Conservation (phyloP, 1,140 invertebrate species). For the Nasonia giraulti region DNA sequence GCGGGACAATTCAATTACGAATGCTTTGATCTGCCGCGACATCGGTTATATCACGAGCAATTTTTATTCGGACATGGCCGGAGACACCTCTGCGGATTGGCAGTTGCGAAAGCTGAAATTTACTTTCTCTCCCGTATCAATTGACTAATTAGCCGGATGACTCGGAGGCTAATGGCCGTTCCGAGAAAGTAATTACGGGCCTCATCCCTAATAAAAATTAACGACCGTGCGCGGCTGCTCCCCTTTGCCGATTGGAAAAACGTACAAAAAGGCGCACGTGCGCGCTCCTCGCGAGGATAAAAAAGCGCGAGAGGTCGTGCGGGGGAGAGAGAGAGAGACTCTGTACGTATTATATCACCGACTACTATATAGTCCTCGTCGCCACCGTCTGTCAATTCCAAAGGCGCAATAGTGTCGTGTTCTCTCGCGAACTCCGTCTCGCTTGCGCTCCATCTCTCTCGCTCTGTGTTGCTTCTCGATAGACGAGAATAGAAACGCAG, state of each 20-base stretch:
- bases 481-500: constrained; percentile 60
- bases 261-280: neutral
- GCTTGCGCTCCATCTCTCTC: neutral
- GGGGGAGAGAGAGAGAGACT: too few species aligned
- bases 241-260: neutral
- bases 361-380: neutral
- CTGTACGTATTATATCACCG: constrained; percentile 30
- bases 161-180: neutral
- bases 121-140: neutral
- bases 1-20: constrained; percentile 5
- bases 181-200: constrained; percentile 8
- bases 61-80: too few species aligned
- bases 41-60: neutral
- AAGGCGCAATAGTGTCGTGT: constrained; percentile 53
- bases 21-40: neutral
- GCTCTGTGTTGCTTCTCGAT: constrained; percentile 29
- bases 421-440: constrained; percentile 34
- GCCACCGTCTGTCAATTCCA: constrained; percentile 33
- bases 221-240: neutral
- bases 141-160: neutral
- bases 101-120: neutral
- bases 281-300: too few species aligned
- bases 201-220: constrained; percentile 3
- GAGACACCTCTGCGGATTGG: too few species aligned
- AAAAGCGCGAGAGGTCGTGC: too few species aligned